Conservation (phyloP, 2,888 invertebrate genomes). For the Ptychoptera contaminata region DNA sequence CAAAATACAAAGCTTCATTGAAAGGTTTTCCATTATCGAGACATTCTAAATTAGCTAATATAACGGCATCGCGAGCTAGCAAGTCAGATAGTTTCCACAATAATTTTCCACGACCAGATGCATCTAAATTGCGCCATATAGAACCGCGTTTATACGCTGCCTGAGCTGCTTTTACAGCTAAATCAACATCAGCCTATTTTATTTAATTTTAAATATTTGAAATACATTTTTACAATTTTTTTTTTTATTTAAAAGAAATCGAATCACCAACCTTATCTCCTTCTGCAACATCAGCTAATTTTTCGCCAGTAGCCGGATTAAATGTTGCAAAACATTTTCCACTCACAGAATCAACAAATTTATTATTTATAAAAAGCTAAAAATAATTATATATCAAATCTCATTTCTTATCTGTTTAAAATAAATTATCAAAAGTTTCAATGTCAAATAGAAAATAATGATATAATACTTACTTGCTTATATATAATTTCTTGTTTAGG, state of each 20-base stretch:
- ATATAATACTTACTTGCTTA: too few species aligned
- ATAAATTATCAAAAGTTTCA: too few species aligned
- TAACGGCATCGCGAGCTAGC: slow-evolving; percentile 53
- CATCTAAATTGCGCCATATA: slow-evolving; percentile 67
- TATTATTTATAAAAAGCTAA: slow-evolving; percentile 68
- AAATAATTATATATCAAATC: slow-evolving; percentile 16
- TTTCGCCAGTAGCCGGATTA: slow-evolving; percentile 66
- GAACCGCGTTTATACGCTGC: slow-evolving; percentile 57
- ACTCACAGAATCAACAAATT: slow-evolving; percentile 64
- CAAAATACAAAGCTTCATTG: slow-evolving; percentile 36
- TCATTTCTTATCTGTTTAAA: too few species aligned
- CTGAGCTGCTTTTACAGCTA: slow-evolving; percentile 65
- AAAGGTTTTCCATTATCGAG: slow-evolving; percentile 69
- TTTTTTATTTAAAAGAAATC: too few species aligned
- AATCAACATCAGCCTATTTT: slow-evolving; percentile 53
- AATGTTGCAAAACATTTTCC: slow-evolving; percentile 74
- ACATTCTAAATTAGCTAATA: slow-evolving; percentile 60
- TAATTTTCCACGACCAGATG: slow-evolving; percentile 51
- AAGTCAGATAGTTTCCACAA: slow-evolving; percentile 47
- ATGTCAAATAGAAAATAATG: too few species aligned
- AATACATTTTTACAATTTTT: background rate
- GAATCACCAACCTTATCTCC: slow-evolving; percentile 53
- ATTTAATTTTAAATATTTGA: background rate
- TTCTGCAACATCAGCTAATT: slow-evolving; percentile 64
- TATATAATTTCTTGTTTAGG: too few species aligned